Evolutionary conservation across 2,113 vertebrate genomes (phyloP).

Genomic region (Spizaetus ornatus): DNA sequence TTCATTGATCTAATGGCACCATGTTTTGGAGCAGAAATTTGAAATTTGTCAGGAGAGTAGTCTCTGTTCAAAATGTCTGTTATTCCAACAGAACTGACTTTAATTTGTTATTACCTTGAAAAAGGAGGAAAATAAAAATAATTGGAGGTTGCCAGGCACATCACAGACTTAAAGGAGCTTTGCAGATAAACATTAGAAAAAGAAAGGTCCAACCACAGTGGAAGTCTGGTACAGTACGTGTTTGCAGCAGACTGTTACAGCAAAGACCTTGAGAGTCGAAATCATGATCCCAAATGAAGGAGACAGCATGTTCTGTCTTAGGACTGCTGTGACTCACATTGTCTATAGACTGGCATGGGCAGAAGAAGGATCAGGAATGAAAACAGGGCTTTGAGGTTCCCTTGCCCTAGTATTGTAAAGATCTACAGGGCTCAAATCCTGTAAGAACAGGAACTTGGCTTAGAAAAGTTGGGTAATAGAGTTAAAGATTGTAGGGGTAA

Average conservation of each 20-base stretch:
- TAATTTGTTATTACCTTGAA: background rate
- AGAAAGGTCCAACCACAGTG: background rate
- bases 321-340: background rate
- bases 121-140: background rate
- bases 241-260: background rate
- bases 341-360: background rate
- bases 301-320: background rate
- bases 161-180: background rate
- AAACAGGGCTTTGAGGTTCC: background rate
- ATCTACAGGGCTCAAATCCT: background rate
- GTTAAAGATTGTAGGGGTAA: background rate
- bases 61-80: background rate
- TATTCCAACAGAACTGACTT: background rate
- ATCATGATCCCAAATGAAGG: background rate
- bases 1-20: background rate
- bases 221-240: background rate
- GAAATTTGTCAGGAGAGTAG: background rate
- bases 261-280: background rate
- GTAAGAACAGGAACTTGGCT: background rate
- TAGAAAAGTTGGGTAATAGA: background rate
- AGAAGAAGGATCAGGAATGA: background rate
- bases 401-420: background rate
- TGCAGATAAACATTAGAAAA: background rate
- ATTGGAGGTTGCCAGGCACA: background rate
- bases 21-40: background rate